These are phyloP conservation scores for Torymus aiolomorphi DNA, from an alignment of 2,888 invertebrate genomes.

Conservation along the genomic window DNA sequence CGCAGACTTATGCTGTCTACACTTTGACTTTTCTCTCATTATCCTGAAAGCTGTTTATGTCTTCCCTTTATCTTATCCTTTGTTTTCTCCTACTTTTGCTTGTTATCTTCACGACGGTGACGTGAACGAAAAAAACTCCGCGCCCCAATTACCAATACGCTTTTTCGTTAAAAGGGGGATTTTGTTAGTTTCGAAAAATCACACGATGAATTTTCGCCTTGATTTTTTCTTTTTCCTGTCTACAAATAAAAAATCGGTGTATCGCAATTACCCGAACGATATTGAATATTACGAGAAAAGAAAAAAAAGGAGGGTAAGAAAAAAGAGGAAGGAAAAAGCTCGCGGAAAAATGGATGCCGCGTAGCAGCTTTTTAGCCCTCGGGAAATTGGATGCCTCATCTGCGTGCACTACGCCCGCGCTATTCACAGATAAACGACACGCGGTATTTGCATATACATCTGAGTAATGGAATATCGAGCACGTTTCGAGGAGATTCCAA, in stretches of 20 bases:
- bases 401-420: not conserved
- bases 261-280: too few species aligned
- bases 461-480: slow-evolving; percentile 63
- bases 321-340: too few species aligned
- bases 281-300: too few species aligned
- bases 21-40: slow-evolving; percentile 23
- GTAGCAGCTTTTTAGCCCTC: slow-evolving; percentile 5
- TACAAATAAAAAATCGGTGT: too few species aligned
- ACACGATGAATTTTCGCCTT: too few species aligned
- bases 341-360: not conserved
- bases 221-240: too few species aligned
- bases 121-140: too few species aligned
- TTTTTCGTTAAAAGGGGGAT: too few species aligned
- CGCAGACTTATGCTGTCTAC: slow-evolving; percentile 28
- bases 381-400: slow-evolving; percentile 20
- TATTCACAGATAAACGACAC: slow-evolving; percentile 50
- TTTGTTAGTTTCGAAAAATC: too few species aligned
- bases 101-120: too few species aligned
- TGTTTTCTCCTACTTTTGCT: not conserved
- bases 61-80: not conserved
- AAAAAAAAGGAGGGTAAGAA: too few species aligned
- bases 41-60: slow-evolving; percentile 18
- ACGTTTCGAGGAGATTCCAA: slow-evolving; percentile 27
- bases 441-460: slow-evolving; percentile 53
- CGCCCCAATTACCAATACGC: too few species aligned